Base-by-base conservation (phyloP, 2,113 vertebrate genomes). In the Peromyscus maniculatus region DNA sequence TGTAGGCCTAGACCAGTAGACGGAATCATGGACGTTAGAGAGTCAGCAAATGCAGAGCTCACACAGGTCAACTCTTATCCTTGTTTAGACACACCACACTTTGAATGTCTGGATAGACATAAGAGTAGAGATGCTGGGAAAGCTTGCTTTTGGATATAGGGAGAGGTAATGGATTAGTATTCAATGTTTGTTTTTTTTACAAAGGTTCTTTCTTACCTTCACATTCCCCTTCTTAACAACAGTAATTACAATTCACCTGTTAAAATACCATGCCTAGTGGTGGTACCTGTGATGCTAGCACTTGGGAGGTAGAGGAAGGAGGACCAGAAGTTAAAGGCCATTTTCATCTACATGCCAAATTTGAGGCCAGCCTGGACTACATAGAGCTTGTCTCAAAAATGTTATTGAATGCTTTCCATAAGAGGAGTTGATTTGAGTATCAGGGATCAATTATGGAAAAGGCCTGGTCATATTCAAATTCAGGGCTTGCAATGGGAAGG, bases 381-480 rank as follows among this genome's bases (percentile, higher is more conserved):
- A 67, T 22, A 66, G 39, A 87, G 12, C 13, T 7, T n/a, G 19
- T 88, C 39, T 31, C 5, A 71, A 16, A 87, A 71, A 55, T 11
- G 16, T 55, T 88, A 71, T n/a, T 55, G 12, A 91, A 46, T 96
- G 17, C 1, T 3, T 92, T 72, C 24, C 72, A 8, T 91, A 31
- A 52, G 64, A 66, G 55, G 22, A 87, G n/a, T 82, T 91, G 36
- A 92, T 79, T 12, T 83, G 26, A 28, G 4, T 43, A 39, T 26
- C 33, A 83, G 83, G 46, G 26, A 71, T 90, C 84, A 88, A 89
- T 31, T 62, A 87, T 26, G 55, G 89, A 62, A 89, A 95, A 96
- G 15, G 28, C n/a, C 21, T 92, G 36, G 7, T 67, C 69, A 82
- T 74, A 80, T 89, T 95, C 66, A 79, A 80, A 86, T 62, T 93